Evolutionary conservation across 2,797 vertebrate species (phyloP).

Genomic region (Peromyscus melanophrys): DNA sequence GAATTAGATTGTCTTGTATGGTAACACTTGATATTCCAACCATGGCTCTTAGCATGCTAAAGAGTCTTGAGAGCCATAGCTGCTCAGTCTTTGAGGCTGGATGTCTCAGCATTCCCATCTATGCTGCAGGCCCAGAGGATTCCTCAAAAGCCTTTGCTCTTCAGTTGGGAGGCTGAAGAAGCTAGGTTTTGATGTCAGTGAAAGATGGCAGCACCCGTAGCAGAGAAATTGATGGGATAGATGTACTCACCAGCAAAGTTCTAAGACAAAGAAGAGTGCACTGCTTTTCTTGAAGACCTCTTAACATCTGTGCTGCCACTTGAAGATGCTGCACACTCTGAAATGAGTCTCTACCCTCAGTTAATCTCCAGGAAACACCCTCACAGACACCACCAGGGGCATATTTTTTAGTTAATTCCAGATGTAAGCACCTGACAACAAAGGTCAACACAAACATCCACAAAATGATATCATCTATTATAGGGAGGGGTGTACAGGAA

Average conservation of each 20-base stretch:
- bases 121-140: not conserved
- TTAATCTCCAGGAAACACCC: not conserved
- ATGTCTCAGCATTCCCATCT: not conserved
- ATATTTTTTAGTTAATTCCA: not conserved
- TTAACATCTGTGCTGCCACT: too few species aligned
- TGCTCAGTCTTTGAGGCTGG: not conserved
- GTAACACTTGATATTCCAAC: not conserved
- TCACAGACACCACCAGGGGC: not conserved
- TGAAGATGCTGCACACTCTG: not conserved
- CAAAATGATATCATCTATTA: not conserved
- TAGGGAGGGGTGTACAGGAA: not conserved
- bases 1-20: too few species aligned
- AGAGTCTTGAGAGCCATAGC: not conserved
- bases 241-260: not conserved
- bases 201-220: not conserved
- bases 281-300: not conserved
- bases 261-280: not conserved
- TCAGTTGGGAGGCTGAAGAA: not conserved
- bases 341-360: not conserved
- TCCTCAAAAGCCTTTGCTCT: not conserved
- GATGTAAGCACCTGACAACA: not conserved
- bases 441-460: not conserved
- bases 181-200: not conserved
- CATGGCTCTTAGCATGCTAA: too few species aligned
- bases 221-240: not conserved